Conservation (phyloP, 2,797 vertebrate genomes). For the Sylvilagus floridanus region DNA sequence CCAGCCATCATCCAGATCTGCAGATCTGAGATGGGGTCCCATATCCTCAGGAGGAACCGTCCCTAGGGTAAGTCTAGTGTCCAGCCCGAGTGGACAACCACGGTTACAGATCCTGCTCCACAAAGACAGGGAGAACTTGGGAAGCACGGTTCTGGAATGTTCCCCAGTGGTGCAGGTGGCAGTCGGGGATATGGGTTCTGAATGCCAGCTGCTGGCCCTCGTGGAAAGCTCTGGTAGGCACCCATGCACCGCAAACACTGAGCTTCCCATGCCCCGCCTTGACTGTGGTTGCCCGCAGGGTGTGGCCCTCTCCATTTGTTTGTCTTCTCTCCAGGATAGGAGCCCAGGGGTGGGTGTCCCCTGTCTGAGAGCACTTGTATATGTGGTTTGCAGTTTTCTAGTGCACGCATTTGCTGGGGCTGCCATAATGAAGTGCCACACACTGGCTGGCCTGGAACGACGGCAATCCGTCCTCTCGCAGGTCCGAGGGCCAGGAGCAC, state of each 20-base stretch:
- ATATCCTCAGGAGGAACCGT: too few species aligned
- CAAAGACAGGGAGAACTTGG: not conserved
- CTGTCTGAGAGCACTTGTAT: not conserved
- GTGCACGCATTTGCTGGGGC: not conserved
- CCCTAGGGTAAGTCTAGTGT: not conserved
- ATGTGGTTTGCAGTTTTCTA: not conserved
- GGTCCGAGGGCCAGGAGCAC: not conserved
- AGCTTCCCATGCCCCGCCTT: not conserved
- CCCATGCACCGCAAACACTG: not conserved
- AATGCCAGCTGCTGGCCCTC: not conserved
- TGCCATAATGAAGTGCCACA: not conserved
- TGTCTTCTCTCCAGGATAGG: not conserved
- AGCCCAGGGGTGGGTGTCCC: not conserved
- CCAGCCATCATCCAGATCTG: not conserved
- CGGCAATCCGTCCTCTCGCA: not conserved
- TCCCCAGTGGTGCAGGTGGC: not conserved
- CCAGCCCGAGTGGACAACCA: not conserved
- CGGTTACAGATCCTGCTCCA: not conserved
- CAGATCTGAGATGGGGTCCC: not conserved
- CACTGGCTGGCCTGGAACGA: not conserved
- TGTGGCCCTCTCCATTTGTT: too few species aligned
- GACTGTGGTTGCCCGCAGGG: accelerated
- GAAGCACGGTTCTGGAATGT: accelerated
- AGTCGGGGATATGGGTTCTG: too few species aligned
- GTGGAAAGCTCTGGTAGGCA: not conserved